Evolutionary conservation across 2,797 vertebrate species (phyloP), one percentile per base, ranked within the genome.

Genomic region (Gymnopithys bicolor): DNA sequence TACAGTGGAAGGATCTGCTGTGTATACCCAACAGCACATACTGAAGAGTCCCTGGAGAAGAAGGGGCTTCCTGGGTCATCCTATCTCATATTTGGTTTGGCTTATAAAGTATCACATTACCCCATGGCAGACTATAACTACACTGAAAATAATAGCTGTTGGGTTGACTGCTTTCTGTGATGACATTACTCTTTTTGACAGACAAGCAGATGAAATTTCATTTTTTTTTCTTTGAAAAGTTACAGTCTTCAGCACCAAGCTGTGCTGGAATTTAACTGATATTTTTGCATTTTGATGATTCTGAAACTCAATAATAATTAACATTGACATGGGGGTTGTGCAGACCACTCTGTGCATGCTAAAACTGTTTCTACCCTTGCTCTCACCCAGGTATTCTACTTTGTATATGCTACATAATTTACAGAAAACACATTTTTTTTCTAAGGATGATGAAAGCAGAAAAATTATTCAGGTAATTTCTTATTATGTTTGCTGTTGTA

Each of bases 151-250:
- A 91, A 86, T 30, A 90, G 73, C 79, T 49, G 67, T 55, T 71
- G 80, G 52, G 48, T 51, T 46, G 80, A 39, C 73, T 91, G 80
- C 60, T 90, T 84, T 91, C 63, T 76, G 77, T 79, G 64, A 76
- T 90, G 85, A 33, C 45, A 79, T 90, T 94, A 96, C 91, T 89
- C 82, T 91, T 95, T 83, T 79, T 94, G 89, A 93, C 63, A 94
- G 85, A 95, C 52, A 93, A 90, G 68, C 41, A 74, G 83, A 86
- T 84, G 70, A 89, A 55, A 70, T 91, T 94, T 91, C 70, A 58
- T 94, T 93, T 96, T 91, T n/a, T 62, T 94, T 93, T 96, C 90
- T 51, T n/a, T 90, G 70, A 93, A 82, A 59, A 86, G 63, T 88
- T 96, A 77, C 1, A 4, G 60, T 79, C 66, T 95, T 93, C 45